These are phyloP conservation scores for Rhineura floridana DNA, from an alignment of 2,113 vertebrate species.

Conservation along the genomic window DNA sequence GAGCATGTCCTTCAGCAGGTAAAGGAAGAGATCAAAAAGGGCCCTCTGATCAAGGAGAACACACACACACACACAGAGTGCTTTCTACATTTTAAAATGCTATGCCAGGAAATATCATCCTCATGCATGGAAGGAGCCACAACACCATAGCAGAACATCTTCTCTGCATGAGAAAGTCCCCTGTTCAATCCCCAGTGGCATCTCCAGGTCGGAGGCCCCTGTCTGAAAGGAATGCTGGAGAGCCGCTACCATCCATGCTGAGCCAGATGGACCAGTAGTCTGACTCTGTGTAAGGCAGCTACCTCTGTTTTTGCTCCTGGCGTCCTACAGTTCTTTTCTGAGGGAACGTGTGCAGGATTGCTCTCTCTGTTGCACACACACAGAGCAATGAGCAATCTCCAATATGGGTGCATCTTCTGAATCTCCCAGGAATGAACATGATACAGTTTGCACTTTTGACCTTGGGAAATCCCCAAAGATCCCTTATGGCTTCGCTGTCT, in stretches of 20 bases:
- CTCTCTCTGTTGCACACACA: not conserved
- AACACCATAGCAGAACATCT: no score
- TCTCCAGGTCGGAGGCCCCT: no score
- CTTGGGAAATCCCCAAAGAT: not conserved
- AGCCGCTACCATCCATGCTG: not conserved
- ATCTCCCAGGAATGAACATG: not conserved
- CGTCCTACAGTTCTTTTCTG: not conserved
- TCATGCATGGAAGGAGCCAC: no score
- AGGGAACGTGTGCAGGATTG: no score
- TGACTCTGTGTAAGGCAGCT: no score
- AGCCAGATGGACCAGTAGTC: no score
- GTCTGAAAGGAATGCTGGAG: no score
- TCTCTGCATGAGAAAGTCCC: no score
- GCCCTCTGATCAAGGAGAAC: fast-evolving
- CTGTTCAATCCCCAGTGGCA: no score
- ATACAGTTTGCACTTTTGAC: not conserved
- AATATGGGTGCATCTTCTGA: not conserved
- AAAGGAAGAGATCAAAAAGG: not conserved
- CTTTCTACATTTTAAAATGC: not conserved
- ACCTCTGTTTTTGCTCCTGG: not conserved
- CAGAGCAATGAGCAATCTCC: not conserved
- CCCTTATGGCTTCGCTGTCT: not conserved
- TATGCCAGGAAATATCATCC: not conserved
- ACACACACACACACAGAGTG: not conserved
- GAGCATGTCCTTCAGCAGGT: slow-evolving; percentile 80